Evolutionary conservation across 2,113 vertebrate species (phyloP).

Genomic region (Hystrix cristata): DNA sequence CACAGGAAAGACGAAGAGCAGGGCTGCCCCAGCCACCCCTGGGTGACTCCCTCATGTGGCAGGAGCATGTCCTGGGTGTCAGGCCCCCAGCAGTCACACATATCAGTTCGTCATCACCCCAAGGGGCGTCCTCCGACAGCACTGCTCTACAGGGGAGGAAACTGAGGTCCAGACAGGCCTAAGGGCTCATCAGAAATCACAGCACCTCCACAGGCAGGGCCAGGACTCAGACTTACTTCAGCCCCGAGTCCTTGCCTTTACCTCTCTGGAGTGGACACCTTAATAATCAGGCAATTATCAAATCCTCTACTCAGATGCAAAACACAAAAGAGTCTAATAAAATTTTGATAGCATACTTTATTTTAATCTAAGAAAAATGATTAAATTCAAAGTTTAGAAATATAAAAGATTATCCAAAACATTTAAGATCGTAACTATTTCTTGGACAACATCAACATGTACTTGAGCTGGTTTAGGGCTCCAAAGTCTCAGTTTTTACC

Average conservation of each 20-base stretch:
- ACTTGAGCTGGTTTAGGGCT: slow-evolving; percentile 43
- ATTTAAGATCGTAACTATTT: slow-evolving; percentile 69
- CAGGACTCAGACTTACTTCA: accelerated
- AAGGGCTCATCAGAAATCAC: accelerated
- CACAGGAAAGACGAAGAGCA: not conserved
- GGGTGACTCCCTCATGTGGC: not conserved
- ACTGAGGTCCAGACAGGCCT: not conserved
- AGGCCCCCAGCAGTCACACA: accelerated
- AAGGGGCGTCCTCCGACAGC: too few relatives aligned
- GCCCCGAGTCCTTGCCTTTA: accelerated
- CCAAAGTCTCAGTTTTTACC: not conserved
- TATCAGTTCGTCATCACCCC: accelerated
- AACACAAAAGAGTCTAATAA: slow-evolving; percentile 44
- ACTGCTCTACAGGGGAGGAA: not conserved
- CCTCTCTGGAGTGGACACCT: accelerated
- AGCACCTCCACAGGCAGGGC: accelerated
- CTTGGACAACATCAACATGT: slow-evolving; percentile 53
- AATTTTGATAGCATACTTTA: slow-evolving; percentile 78
- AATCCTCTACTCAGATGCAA: accelerated
- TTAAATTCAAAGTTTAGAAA: slow-evolving; percentile 87
- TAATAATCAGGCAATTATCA: accelerated
- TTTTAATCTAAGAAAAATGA: slow-evolving; percentile 87
- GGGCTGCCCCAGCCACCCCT: too few relatives aligned
- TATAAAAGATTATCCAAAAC: slow-evolving; percentile 84
- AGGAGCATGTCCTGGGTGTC: accelerated